These are phyloP conservation scores for Dinomys branickii DNA, from an alignment of 2,113 vertebrate species.

Conservation along the genomic window DNA sequence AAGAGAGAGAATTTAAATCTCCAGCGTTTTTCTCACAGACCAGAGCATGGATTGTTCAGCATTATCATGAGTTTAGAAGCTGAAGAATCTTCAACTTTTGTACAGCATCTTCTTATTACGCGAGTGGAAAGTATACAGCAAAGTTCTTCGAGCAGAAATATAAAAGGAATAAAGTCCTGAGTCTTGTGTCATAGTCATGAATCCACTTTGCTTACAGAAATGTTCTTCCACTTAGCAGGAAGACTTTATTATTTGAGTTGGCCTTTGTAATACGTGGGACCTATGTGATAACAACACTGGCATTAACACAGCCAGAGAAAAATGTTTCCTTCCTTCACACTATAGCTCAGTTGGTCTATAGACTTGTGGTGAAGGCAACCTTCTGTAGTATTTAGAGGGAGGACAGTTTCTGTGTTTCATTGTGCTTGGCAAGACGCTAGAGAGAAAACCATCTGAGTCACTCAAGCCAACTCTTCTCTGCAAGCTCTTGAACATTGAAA, in stretches of 20 bases:
- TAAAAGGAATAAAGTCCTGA: neutral
- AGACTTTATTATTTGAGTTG: neutral
- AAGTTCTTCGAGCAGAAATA: neutral
- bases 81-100: neutral
- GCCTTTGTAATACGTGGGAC: neutral
- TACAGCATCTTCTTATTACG: neutral
- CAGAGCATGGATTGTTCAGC: neutral
- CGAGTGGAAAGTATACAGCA: neutral
- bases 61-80: neutral
- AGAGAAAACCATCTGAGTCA: neutral
- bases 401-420: neutral
- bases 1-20: neutral
- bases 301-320: neutral
- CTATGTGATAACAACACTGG: neutral
- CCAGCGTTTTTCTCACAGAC: neutral
- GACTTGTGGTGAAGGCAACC: neutral
- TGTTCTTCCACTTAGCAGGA: neutral
- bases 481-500: neutral
- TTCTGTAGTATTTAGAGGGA: neutral
- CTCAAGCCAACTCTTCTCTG: neutral
- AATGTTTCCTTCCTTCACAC: neutral
- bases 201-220: neutral
- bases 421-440: neutral
- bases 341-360: neutral
- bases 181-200: neutral